A percentile compares a stretch with the other conserved stretches of the same genome.
Evolutionary conservation across 2,888 invertebrate genomes (phyloP).

Genomic region (Galeopsomyia nigrocyanea): DNA sequence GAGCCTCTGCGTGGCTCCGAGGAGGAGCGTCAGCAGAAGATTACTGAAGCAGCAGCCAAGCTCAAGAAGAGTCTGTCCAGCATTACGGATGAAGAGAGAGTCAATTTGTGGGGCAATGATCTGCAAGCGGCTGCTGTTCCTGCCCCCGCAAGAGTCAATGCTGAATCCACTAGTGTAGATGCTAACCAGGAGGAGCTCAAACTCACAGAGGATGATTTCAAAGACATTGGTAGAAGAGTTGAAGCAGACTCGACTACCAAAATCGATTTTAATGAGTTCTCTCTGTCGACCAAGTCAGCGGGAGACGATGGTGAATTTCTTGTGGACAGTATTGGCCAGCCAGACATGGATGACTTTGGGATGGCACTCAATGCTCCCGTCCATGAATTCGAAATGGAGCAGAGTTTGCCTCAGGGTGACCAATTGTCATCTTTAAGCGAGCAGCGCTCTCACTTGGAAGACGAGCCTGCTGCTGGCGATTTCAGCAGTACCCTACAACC

Average conservation of each 20-base stretch:
- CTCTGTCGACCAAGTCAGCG: conserved; percentile 28
- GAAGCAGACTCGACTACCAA: conserved; percentile 51
- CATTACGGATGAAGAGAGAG: conserved; percentile 56
- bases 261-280: conserved; percentile 46
- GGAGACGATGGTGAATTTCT: conserved; percentile 32
- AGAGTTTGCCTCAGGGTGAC: too few species aligned
- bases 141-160: conserved; percentile 14
- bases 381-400: too few species aligned
- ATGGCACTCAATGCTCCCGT: conserved; percentile 9
- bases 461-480: too few species aligned
- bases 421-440: too few species aligned
- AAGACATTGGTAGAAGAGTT: conserved; percentile 60
- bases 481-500: conserved; percentile 32
- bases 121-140: conserved; percentile 37
- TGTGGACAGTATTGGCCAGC: conserved; percentile 44
- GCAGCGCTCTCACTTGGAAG: too few species aligned
- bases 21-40: conserved; percentile 63
- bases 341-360: conserved; percentile 44
- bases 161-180: conserved; percentile 9
- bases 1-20: conserved; percentile 61
- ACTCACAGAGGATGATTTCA: conserved; percentile 59
- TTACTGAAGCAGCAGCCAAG: conserved; percentile 62
- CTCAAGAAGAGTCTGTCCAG: conserved; percentile 61
- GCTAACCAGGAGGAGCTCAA: conserved; percentile 54
- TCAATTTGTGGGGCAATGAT: conserved; percentile 58